These are phyloP conservation scores for Podocnemis expansa DNA, from an alignment of 2,113 vertebrate genomes.

Conservation along the genomic window DNA sequence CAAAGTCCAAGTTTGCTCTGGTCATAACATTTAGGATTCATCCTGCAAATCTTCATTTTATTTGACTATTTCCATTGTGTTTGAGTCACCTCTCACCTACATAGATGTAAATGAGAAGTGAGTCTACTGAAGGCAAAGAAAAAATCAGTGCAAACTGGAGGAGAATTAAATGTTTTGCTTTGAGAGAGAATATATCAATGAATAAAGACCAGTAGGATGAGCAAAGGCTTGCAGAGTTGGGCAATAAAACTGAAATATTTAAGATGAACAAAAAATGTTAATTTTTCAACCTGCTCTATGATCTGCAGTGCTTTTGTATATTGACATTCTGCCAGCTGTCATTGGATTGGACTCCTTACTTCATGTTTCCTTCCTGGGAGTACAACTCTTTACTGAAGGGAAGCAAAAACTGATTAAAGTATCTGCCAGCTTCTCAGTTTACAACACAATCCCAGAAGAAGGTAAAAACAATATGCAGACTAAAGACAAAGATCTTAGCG, in stretches of 20 bases:
- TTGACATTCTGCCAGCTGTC: background rate
- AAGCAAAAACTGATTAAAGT: background rate
- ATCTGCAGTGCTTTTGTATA: accelerated
- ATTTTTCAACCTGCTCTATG: background rate
- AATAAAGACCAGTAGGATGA: background rate
- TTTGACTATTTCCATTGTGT: too few relatives aligned
- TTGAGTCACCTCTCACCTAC: too few relatives aligned
- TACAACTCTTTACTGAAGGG: background rate
- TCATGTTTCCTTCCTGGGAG: background rate
- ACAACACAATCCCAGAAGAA: background rate
- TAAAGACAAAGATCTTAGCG: background rate
- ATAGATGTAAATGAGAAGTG: too few relatives aligned
- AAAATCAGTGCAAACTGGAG: background rate
- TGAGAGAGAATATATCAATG: background rate
- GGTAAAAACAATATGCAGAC: background rate
- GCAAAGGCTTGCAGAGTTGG: background rate
- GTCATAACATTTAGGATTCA: too few relatives aligned
- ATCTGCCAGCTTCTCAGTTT: background rate
- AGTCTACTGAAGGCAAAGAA: background rate
- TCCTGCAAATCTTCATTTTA: too few relatives aligned
- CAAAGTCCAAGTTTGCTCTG: too few relatives aligned
- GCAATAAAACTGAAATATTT: background rate
- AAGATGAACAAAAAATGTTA: background rate
- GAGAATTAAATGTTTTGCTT: background rate
- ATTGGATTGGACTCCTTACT: background rate